A percentile compares a stretch with the other conserved stretches of the same genome.
Conservation (phyloP, 1,140 invertebrate genomes). For the Apis mellifera region Amel_HAv3.1 CM009933.2:13098501-13099000, state of each 20-base stretch:
- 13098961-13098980: too few relatives aligned
- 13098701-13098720: not conserved
- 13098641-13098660: not conserved
- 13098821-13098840: not conserved
- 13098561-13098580: not conserved
- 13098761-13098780: not conserved
- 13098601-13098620: not conserved
- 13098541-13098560: not conserved
- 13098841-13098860: not conserved
- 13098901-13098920: too few relatives aligned
- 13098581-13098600: not conserved
- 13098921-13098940: too few relatives aligned
- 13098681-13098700: not conserved
- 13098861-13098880: too few relatives aligned
- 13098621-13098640: not conserved
- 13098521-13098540: not conserved
- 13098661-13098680: not conserved
- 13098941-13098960: too few relatives aligned
- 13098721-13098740: not conserved
- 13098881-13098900: too few relatives aligned
- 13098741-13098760: not conserved
- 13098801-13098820: not conserved
- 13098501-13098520: too few relatives aligned
- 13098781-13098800: slow-evolving; percentile 9
- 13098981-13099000: too few relatives aligned